Conservation (phyloP, 1,140 invertebrate species). For the Neuroterus valhalla region DNA sequence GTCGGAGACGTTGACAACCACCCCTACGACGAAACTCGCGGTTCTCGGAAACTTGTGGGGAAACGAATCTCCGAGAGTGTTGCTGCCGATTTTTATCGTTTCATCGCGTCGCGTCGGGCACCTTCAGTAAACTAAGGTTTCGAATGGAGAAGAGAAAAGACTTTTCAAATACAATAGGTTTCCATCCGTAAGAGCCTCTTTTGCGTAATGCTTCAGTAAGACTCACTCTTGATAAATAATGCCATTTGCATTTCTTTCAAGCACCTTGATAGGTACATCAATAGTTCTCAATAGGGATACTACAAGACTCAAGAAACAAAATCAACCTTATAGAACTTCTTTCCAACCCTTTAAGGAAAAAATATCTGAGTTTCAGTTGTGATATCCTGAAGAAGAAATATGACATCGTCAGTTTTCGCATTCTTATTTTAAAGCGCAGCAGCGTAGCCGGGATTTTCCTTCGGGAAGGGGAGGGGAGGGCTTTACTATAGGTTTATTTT, state of each 20-base stretch:
- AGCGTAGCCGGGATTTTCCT: too few relatives aligned
- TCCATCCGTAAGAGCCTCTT: conserved; percentile 20
- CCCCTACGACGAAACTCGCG: conserved; percentile 30
- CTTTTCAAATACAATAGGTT: conserved; percentile 30
- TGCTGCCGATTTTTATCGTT: conserved; percentile 29
- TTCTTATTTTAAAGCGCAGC: too few relatives aligned
- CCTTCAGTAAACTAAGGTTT: conserved; percentile 23
- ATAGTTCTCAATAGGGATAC: conserved; percentile 19
- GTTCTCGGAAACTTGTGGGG: conserved; percentile 25
- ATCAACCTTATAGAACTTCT: not conserved
- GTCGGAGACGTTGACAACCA: conserved; percentile 34
- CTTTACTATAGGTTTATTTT: too few relatives aligned
- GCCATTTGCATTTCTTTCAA: conserved; percentile 24
- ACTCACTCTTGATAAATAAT: conserved; percentile 24
- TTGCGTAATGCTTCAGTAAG: conserved; percentile 19
- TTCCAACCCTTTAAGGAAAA: not conserved
- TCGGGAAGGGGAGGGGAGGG: too few relatives aligned
- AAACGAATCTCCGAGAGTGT: conserved; percentile 24
- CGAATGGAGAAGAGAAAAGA: conserved; percentile 6
- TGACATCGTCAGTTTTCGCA: too few relatives aligned
- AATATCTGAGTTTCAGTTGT: too few relatives aligned
- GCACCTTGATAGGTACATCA: conserved; percentile 28
- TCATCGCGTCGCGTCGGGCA: not conserved
- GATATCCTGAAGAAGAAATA: too few relatives aligned
- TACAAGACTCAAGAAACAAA: not conserved